Conservation (phyloP, 1,140 invertebrate genomes). For the Cecropterus lyciades region DNA sequence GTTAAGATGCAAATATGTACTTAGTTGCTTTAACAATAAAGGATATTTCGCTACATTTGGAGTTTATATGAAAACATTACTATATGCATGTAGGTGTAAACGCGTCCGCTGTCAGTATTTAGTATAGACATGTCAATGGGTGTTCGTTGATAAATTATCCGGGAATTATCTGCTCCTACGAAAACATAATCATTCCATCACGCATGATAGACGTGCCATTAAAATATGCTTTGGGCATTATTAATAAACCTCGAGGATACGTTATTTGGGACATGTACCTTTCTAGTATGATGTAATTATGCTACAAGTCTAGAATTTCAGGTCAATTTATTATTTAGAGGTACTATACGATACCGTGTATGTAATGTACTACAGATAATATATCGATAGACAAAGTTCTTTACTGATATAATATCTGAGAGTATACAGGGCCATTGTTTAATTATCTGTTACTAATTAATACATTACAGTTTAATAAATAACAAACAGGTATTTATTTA, state of each 20-base stretch:
- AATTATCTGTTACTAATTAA: too few species aligned
- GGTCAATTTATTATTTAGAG: background rate
- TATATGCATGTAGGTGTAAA: slow-evolving; percentile 30
- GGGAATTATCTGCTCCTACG: slow-evolving; percentile 18
- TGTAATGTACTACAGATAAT: too few species aligned
- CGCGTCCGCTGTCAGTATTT: slow-evolving; percentile 40
- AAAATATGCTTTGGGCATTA: slow-evolving; percentile 8
- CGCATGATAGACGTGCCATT: slow-evolving; percentile 1
- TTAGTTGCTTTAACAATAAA: slow-evolving; percentile 13
- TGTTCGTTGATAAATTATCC: slow-evolving; percentile 41
- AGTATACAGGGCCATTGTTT: too few species aligned
- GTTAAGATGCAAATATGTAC: slow-evolving; percentile 6
- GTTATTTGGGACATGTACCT: background rate
- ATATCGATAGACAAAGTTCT: too few species aligned
- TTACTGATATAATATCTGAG: too few species aligned
- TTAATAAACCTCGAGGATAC: background rate
- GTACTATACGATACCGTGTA: too few species aligned
- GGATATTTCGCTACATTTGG: slow-evolving; percentile 2
- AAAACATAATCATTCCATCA: slow-evolving; percentile 26
- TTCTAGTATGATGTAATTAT: background rate
- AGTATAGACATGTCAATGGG: slow-evolving; percentile 42
- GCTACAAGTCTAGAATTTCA: background rate
- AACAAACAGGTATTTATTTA: too few species aligned
- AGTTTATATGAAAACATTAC: slow-evolving; percentile 20
- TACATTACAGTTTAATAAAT: too few species aligned